Conservation (phyloP, 2,797 vertebrate species). For the Lagorchestes hirsutus region DNA sequence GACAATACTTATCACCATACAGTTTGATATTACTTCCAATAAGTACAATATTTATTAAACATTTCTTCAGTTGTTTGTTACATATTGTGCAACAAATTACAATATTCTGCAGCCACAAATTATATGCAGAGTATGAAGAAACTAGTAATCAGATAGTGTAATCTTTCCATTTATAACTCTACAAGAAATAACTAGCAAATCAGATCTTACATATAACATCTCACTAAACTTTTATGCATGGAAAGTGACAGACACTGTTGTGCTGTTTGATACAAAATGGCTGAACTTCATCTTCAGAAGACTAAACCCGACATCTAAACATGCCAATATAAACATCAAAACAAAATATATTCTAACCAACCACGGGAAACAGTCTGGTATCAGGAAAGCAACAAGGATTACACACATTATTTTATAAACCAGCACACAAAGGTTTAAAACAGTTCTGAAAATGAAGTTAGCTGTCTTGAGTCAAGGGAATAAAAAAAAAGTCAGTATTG, state of each 20-base stretch:
- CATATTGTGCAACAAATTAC: conserved; percentile 98
- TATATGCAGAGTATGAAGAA: conserved; percentile 95
- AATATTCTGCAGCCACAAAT: conserved; percentile 96
- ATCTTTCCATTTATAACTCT: conserved; percentile 92
- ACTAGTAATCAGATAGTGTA: conserved; percentile 92
- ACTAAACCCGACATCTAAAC: conserved; percentile 92
- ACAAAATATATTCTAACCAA: conserved; percentile 91
- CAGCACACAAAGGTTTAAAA: conserved; percentile 93
- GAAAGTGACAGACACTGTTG: conserved; percentile 93
- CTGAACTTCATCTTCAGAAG: conserved; percentile 93
- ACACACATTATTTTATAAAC: conserved; percentile 90
- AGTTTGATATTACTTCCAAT: conserved; percentile 93
- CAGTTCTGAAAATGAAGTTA: conserved; percentile 93
- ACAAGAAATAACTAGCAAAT: conserved; percentile 94
- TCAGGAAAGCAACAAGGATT: conserved; percentile 95
- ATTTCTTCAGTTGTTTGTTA: conserved; percentile 96
- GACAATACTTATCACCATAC: conserved; percentile 92
- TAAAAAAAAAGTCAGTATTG: conserved; percentile 92
- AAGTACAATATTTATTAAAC: conserved; percentile 99
- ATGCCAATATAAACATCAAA: conserved; percentile 94
- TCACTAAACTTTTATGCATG: conserved; percentile 93
- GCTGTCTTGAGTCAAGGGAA: conserved; percentile 91
- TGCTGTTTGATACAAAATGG: conserved; percentile 93
- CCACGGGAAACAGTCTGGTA: conserved; percentile 92
- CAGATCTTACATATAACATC: conserved; percentile 93